Conservation (phyloP, 2,113 vertebrate genomes). For the Nerophis lumbriciformis region DNA sequence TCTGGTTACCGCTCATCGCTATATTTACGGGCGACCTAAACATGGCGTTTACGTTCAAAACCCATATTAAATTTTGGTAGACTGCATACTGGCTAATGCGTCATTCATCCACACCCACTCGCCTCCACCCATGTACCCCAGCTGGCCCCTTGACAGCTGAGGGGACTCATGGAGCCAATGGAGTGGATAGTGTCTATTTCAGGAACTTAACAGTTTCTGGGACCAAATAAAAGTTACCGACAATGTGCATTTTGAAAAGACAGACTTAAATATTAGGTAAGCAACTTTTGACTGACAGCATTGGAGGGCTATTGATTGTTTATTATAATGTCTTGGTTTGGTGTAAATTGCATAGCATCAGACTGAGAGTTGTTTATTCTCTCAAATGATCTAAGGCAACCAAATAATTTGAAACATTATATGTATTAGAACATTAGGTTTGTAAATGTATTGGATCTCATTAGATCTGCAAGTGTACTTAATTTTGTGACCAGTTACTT, state of each 20-base stretch:
- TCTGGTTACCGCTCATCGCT: slow-evolving; percentile 47
- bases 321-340: no score
- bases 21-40: slow-evolving; percentile 59
- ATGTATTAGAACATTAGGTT: no score
- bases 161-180: slow-evolving; percentile 21
- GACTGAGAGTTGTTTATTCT: no score
- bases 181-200: slow-evolving; percentile 55
- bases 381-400: no score
- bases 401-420: no score
- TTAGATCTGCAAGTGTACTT: neutral
- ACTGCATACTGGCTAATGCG: slow-evolving; percentile 35
- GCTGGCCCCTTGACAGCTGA: slow-evolving; percentile 53
- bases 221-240: slow-evolving; percentile 51
- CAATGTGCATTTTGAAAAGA: slow-evolving; percentile 5
- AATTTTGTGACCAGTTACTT: neutral
- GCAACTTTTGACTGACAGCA: no score
- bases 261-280: neutral
- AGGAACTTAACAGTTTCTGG: slow-evolving; percentile 52
- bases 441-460: no score
- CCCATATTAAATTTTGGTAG: slow-evolving; percentile 16
- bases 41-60: slow-evolving; percentile 38
- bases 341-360: no score
- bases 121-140: slow-evolving; percentile 16
- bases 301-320: no score
- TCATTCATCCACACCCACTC: slow-evolving; percentile 37